Conservation (phyloP, 2,113 vertebrate genomes). For the Mola mola region DNA sequence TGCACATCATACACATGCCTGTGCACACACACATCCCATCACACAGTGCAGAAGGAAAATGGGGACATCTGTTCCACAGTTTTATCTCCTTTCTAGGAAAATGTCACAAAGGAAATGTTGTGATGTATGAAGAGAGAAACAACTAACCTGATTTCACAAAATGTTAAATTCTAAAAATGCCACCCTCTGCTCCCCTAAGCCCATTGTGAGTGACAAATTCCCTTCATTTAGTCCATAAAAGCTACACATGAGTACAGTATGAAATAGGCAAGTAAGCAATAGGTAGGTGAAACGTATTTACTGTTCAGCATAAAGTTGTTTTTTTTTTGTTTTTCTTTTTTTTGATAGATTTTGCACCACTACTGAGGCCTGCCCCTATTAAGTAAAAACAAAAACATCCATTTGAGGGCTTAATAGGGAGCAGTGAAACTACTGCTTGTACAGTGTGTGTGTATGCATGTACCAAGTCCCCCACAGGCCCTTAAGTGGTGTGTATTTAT, state of each 20-base stretch:
- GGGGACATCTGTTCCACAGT: conserved; percentile 62
- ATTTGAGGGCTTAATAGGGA: conserved; percentile 73
- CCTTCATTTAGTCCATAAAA: conserved; percentile 57
- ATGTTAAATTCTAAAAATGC: conserved; percentile 38
- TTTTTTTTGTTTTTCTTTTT: conserved; percentile 41
- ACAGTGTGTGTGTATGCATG: conserved; percentile 29
- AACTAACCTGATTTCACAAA: conserved; percentile 42
- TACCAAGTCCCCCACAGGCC: conserved; percentile 73
- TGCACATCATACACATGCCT: background rate
- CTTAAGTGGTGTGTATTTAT: conserved; percentile 84
- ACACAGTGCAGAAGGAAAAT: conserved; percentile 47
- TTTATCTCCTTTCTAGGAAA: conserved; percentile 57
- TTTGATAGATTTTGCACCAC: conserved; percentile 24
- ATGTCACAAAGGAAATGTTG: conserved; percentile 28
- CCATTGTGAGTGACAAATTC: conserved; percentile 36
- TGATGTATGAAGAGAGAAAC: conserved; percentile 48
- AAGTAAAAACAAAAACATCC: conserved; percentile 68
- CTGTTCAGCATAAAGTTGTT: conserved; percentile 24
- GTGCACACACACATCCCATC: background rate
- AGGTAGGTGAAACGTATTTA: conserved; percentile 17
- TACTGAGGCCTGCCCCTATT: conserved; percentile 51
- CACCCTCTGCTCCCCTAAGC: conserved; percentile 25
- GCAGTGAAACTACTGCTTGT: conserved; percentile 49
- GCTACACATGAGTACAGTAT: conserved; percentile 25
- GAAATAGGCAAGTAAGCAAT: conserved; percentile 46